Percentiles rank a stretch among this genome's conserved stretches.
Evolutionary conservation across 2,797 vertebrate species (phyloP).

Genomic region (Gastrophryne carolinensis): DNA sequence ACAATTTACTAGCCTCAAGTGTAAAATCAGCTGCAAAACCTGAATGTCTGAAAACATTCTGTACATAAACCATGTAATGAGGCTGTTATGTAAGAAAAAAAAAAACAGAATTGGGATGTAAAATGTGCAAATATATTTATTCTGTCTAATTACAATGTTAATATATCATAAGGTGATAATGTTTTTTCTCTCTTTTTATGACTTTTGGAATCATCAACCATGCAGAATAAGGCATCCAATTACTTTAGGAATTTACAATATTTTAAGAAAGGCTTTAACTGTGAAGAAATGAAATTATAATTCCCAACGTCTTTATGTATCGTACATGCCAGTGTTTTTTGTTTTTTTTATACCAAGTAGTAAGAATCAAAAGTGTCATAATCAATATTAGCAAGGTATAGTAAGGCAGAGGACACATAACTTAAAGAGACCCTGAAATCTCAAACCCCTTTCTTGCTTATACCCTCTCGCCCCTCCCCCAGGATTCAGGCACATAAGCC

Average conservation of each 20-base stretch:
- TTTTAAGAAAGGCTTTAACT: neutral
- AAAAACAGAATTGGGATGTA: neutral
- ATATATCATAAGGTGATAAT: constrained; percentile 15
- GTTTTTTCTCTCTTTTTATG: constrained; percentile 23
- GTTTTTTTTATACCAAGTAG: constrained; percentile 21
- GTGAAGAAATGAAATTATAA: constrained; percentile 1
- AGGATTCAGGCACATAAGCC: too few relatives aligned
- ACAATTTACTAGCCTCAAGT: constrained; percentile 37
- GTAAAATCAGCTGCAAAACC: constrained; percentile 6
- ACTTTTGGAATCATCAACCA: constrained; percentile 1
- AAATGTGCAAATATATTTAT: constrained; percentile 29
- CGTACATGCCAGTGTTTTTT: neutral
- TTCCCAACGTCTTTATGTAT: constrained; percentile 12
- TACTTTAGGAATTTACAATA: constrained; percentile 16
- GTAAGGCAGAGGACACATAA: too few relatives aligned
- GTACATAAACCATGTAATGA: constrained; percentile 21
- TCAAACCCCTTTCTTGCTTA: too few relatives aligned
- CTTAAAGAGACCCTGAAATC: too few relatives aligned
- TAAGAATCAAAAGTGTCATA: too few relatives aligned
- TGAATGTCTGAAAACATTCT: constrained; percentile 17
- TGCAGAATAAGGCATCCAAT: constrained; percentile 10
- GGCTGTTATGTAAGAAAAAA: constrained; percentile 1
- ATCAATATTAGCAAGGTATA: too few relatives aligned
- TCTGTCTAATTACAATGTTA: constrained; percentile 30
- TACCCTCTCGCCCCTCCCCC: too few relatives aligned